Conservation (phyloP, 23 tunicate genomes). For the Halocynthia roretzi region DNA sequence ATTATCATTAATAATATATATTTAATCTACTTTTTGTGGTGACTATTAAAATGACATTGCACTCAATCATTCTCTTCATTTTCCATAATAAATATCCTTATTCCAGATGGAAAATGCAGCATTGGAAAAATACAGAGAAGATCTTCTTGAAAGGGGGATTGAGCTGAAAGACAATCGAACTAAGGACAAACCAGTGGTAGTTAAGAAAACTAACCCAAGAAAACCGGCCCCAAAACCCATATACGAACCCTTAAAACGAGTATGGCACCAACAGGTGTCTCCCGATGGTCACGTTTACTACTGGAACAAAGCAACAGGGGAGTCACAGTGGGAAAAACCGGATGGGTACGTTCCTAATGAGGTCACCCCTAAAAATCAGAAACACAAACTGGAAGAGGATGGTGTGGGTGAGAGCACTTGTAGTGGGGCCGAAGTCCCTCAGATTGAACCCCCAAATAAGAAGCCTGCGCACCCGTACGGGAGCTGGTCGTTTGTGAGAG, state of each 20-base stretch:
- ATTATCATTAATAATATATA: too few relatives aligned
- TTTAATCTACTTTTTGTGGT: too few relatives aligned
- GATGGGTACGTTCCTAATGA: conserved; percentile 13
- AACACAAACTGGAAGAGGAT: not conserved
- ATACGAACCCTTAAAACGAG: not conserved
- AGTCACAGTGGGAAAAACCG: conserved; percentile 23
- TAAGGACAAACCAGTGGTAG: not conserved
- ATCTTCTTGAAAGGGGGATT: not conserved
- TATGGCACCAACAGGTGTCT: conserved; percentile 11
- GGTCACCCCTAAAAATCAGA: not conserved
- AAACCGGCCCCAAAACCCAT: not conserved
- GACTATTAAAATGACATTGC: too few relatives aligned
- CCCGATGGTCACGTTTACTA: conserved; percentile 16
- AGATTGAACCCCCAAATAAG: not conserved
- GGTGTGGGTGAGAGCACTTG: not conserved
- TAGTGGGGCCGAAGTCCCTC: not conserved
- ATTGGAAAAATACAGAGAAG: conserved; percentile 6
- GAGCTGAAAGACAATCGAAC: not conserved
- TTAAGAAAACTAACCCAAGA: not conserved
- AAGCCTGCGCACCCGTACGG: conserved; percentile 16
- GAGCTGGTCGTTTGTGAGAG: not conserved
- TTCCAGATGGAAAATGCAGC: conserved; percentile 13
- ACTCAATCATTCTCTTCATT: too few relatives aligned
- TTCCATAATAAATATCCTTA: too few relatives aligned
- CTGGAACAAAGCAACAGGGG: conserved; percentile 20